Conservation (phyloP, 1,140 invertebrate genomes). For the Papilio aristodemus region DNA sequence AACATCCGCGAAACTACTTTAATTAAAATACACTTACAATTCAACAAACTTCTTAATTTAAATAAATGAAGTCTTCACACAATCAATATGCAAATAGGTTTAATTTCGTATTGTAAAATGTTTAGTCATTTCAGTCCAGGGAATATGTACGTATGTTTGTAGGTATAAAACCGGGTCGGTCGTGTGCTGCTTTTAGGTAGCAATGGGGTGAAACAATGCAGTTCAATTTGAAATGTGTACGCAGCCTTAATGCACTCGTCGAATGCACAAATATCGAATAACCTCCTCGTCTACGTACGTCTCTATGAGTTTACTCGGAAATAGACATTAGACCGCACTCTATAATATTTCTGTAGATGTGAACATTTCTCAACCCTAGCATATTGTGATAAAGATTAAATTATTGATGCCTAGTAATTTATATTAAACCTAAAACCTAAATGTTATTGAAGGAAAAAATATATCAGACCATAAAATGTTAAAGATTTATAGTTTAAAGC, state of each 20-base stretch:
- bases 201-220: not conserved
- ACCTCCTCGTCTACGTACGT: not conserved
- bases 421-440: no score
- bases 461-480: no score
- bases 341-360: not conserved
- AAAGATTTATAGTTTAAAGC: no score
- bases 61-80: no score
- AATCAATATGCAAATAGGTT: not conserved
- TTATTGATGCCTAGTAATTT: not conserved
- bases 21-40: no score
- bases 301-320: slow-evolving; percentile 7
- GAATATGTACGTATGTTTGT: not conserved
- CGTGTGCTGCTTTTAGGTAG: not conserved
- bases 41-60: no score
- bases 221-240: slow-evolving; percentile 1
- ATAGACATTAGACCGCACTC: not conserved
- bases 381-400: not conserved
- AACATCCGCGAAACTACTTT: no score
- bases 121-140: no score
- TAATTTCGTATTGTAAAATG: not conserved
- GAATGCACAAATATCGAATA: slow-evolving; percentile 18
- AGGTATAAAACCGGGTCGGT: not conserved
- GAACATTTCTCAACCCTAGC: not conserved
- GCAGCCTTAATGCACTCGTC: not conserved
- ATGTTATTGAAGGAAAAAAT: no score